Evolutionary conservation across 2,113 vertebrate species (phyloP), one percentile per base, ranked within the genome.

Genomic region (Cyphomyrus plagiostoma): DNA sequence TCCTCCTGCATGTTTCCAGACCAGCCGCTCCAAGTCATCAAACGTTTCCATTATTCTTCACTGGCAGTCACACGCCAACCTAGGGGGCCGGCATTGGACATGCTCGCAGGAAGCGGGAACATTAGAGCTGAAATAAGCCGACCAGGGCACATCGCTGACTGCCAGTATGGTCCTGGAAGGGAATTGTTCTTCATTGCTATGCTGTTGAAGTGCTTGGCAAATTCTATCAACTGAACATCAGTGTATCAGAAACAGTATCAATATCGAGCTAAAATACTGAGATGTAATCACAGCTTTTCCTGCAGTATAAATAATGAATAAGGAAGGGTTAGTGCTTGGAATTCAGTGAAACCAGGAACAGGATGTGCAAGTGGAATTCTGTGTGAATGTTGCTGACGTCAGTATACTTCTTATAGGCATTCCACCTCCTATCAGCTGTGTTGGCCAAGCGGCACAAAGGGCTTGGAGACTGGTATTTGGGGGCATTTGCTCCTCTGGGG

Each of bases 11-110:
- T 19, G 90, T 90, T 91, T 89, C 91, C 89, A 89, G 86, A 92
- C 92, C 91, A 86, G 88, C 91, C 91, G 0, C 0, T 53, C 91
- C 45, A 52, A 88, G 91, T 92, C 86, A 87, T 95, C 94, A 96
- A 95, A 95, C 94, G 89, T 93, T 91, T 92, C 93, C 90, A 94
- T 96, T 96, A 94, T 96, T 95, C 90, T 0, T 77, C 90, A 90
- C 91, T 70, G 93, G 94, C 92, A 88, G 77, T 56, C 0, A 0
- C 88, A 92, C 80, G 91, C 89, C 92, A 90, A 45, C 52, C 89
- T 45, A 82, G 82, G 77, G 90, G 74, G 88, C 88, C 4, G 87
- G 39, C 39, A 58, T 74, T 84, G 87, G 56, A 21, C 87, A 88
- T 17, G 3, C 39, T 90, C 52, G 13, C n/a, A 90, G 66, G 42